These are phyloP conservation scores for Holocentrus rufus DNA, from an alignment of 2,797 vertebrate genomes.

Conservation along the genomic window DNA sequence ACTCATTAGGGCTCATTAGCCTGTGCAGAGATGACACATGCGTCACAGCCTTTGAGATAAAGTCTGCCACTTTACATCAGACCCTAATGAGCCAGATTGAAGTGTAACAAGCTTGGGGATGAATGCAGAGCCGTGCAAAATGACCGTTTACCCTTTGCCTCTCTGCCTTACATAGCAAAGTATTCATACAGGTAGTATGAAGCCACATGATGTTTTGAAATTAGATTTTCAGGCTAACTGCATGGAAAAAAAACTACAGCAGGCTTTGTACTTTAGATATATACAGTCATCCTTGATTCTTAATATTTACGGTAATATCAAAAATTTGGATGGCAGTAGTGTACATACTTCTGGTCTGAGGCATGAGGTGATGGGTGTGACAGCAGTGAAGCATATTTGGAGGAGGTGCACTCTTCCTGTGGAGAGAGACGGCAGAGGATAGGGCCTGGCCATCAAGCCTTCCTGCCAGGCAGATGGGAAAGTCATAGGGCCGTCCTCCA, in stretches of 20 bases:
- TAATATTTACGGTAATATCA: not conserved
- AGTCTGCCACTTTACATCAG: constrained; percentile 39
- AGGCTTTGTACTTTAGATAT: not conserved
- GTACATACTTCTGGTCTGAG: not conserved
- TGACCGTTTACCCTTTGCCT: constrained; percentile 42
- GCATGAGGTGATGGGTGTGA: constrained; percentile 27
- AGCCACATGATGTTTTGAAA: too few species aligned
- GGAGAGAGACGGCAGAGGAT: constrained; percentile 45
- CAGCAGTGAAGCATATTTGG: constrained; percentile 42
- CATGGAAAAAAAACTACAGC: too few species aligned
- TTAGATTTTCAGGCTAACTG: too few species aligned
- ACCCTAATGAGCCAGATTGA: constrained; percentile 22
- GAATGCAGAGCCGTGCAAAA: constrained; percentile 21
- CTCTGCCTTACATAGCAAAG: constrained; percentile 52
- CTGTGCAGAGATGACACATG: constrained; percentile 51
- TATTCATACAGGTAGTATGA: constrained; percentile 1
- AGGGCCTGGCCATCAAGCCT: constrained; percentile 32
- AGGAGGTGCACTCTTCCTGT: constrained; percentile 49
- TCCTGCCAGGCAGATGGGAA: constrained; percentile 72
- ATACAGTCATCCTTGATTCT: not conserved
- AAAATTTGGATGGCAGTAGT: not conserved
- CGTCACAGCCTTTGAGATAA: constrained; percentile 40
- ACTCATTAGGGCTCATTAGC: constrained; percentile 75
- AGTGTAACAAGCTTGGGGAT: constrained; percentile 19
- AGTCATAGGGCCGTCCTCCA: constrained; percentile 68